These are phyloP conservation scores for Enteromius treurensis DNA, from an alignment of 2,797 vertebrate species.

Conservation along the genomic window DNA sequence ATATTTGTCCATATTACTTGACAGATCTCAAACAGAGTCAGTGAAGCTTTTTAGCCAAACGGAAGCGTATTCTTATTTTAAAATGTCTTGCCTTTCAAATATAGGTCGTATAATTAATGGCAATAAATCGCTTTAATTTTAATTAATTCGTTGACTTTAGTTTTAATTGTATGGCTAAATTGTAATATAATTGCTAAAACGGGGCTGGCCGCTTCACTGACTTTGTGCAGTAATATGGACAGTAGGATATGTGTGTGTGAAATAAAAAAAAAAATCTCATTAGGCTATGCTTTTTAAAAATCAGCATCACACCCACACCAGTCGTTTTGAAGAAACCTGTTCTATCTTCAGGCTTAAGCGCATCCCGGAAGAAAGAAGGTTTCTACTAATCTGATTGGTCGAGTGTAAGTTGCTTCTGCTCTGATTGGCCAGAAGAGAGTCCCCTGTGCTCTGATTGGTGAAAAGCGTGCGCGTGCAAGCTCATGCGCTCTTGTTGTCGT, in stretches of 20 bases:
- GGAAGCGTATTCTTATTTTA: background rate
- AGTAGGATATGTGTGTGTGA: too few species aligned
- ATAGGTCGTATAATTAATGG: background rate
- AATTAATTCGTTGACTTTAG: too few species aligned
- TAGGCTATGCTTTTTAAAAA: too few species aligned
- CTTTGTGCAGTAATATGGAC: too few species aligned
- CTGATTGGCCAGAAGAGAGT: background rate
- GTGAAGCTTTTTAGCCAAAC: background rate
- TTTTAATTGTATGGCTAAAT: too few species aligned
- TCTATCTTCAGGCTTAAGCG: background rate
- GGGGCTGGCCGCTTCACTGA: too few species aligned
- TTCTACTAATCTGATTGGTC: background rate
- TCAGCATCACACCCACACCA: too few species aligned
- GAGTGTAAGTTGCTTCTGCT: background rate
- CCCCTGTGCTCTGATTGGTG: constrained; percentile 35
- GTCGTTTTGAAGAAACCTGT: background rate
- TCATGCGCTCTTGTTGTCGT: constrained; percentile 69
- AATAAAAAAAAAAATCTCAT: too few species aligned
- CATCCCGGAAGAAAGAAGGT: background rate
- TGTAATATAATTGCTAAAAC: too few species aligned
- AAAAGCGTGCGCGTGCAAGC: background rate
- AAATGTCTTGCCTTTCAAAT: background rate
- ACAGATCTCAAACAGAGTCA: background rate
- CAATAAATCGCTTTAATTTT: background rate
- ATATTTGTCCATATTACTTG: background rate